These are phyloP conservation scores for Hippotragus niger DNA, from an alignment of 2,113 vertebrate species.

Conservation along the genomic window DNA sequence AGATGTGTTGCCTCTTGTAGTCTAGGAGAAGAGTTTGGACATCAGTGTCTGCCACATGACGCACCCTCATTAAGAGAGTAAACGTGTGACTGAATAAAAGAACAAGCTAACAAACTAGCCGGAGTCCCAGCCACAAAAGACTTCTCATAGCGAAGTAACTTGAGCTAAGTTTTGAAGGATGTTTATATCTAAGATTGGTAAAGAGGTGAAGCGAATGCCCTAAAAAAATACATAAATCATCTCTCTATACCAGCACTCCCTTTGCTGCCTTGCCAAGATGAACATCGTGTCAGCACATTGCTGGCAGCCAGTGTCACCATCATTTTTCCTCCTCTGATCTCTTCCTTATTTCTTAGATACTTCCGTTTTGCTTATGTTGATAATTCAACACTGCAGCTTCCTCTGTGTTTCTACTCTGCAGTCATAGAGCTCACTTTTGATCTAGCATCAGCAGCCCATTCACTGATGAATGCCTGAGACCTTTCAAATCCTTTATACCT, in stretches of 20 bases:
- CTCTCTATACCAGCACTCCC: neutral
- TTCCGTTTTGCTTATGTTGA: neutral
- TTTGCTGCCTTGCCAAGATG: neutral
- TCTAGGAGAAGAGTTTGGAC: neutral
- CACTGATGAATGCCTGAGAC: neutral
- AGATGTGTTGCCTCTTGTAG: neutral
- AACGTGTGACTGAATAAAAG: neutral
- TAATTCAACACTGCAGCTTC: neutral
- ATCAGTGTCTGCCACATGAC: neutral
- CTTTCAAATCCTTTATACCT: neutral
- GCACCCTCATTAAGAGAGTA: neutral
- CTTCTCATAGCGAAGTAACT: neutral
- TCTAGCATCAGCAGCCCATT: neutral
- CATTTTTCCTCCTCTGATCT: neutral
- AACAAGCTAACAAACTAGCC: neutral
- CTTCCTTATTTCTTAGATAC: neutral
- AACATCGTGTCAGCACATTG: neutral
- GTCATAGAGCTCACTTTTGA: neutral
- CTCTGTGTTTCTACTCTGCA: neutral
- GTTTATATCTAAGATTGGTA: neutral
- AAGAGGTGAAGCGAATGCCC: neutral
- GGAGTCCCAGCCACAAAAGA: neutral
- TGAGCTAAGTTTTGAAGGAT: neutral
- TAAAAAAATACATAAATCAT: neutral
- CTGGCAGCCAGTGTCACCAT: neutral